Base-by-base conservation (phyloP, 1,140 invertebrate species). In the Drosophila setifemur region DNA sequence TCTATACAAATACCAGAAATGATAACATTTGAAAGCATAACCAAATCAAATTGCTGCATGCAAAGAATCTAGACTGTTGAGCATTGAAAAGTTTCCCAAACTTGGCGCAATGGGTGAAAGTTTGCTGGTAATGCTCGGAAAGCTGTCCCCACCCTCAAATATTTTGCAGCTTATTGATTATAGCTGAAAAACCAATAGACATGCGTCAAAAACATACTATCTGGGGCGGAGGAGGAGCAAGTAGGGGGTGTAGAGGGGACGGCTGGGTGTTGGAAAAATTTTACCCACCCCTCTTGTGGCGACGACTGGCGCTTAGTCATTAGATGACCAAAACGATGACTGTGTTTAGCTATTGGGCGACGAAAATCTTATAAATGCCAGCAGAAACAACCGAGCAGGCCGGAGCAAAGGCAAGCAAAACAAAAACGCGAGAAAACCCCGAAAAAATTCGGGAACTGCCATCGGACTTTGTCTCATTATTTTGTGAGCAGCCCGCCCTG, bases 391-490 rank as follows among this genome's bases (percentile, higher is more conserved):
- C 29, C 16, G 31, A 66, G 33, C 25, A 60, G n/a, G 63, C n/a
- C 19, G 25, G 26, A 43, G 42, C 43, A 48, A 19, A 33, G 43
- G 11, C 14, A 23, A 52, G 14, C 21, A 25, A 71, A 52, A 71
- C 29, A 54, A 45, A 26, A 28, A 35, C 23, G 9, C n/a, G 26
- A 39, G 35, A 42, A 21, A 35, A 25, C 3, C 28, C 25, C 54
- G 8, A 40, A 31, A 31, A 31, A 31, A 11, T 4, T 28, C 2
- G 26, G 2, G 26, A 6, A 5, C 6, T 6, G 26, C 29, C n/a
- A 11, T 33, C 48, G 57, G 58, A 73, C 55, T 69, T n/a, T 78
- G 79, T 78, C 79, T 85, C 74, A 85, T 83, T 83, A 83, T 78
- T 78, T 77, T 70, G 68, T 44, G 29, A 48, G 54, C 37, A n/a